These are phyloP conservation scores for Numenius phaeopus DNA, from an alignment of 2,797 vertebrate genomes.

Conservation along the genomic window DNA sequence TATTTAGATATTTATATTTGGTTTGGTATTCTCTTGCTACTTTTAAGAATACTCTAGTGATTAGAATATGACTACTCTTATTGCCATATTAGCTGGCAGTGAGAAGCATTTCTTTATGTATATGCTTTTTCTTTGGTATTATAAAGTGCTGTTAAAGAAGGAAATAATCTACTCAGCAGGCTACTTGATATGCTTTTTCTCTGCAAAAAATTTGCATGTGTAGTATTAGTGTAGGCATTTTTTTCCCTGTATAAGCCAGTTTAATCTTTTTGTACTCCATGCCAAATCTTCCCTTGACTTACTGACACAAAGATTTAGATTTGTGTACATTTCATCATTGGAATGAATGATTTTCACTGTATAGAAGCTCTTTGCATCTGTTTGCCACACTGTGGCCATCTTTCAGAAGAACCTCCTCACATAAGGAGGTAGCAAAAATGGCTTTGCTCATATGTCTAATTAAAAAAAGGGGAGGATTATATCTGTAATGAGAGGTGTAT, in stretches of 20 bases:
- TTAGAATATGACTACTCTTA: not conserved
- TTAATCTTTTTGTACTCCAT: not conserved
- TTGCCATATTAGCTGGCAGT: not conserved
- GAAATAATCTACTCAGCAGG: not conserved
- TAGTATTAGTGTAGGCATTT: not conserved
- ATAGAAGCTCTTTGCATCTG: not conserved
- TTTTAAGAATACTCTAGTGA: not conserved
- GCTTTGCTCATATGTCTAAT: not conserved
- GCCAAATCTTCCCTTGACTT: not conserved
- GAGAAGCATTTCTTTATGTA: not conserved
- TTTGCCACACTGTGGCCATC: not conserved
- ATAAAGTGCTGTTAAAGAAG: not conserved
- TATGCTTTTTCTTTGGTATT: not conserved
- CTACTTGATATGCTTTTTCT: not conserved
- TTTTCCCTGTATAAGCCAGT: not conserved
- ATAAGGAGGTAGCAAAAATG: not conserved
- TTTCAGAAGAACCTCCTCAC: not conserved
- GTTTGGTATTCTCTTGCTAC: not conserved
- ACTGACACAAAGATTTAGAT: not conserved
- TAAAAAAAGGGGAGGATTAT: not conserved
- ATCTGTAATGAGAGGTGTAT: not conserved
- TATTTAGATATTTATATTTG: not conserved
- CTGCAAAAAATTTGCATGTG: not conserved
- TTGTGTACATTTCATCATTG: not conserved
- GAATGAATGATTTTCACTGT: not conserved